phyloP scores from a whole-genome alignment of 2,888 invertebrate genomes.

The Apodemia arnacis region DNA sequence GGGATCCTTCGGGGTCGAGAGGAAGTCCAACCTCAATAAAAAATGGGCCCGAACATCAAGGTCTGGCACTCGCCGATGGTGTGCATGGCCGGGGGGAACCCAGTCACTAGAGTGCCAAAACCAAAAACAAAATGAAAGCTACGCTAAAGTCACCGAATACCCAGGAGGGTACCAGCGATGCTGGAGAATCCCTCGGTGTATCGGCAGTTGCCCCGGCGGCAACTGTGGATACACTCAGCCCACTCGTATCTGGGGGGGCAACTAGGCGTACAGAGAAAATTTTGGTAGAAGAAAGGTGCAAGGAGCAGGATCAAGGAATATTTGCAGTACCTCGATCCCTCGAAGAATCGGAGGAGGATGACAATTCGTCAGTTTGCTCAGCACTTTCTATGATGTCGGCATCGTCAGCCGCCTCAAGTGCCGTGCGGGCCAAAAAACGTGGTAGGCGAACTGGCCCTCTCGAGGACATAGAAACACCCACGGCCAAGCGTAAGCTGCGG shows the following conservation, averaged over 20 bases:
- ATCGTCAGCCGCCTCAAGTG: too few relatives aligned
- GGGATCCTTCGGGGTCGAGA: background rate
- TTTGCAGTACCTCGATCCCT: too few relatives aligned
- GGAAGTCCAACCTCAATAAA: constrained; percentile 25
- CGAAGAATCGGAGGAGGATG: too few relatives aligned
- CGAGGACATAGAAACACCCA: too few relatives aligned
- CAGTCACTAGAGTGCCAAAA: background rate
- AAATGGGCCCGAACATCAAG: constrained; percentile 24
- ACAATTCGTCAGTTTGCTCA: too few relatives aligned
- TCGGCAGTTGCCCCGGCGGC: constrained; percentile 1
- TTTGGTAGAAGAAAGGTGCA: background rate
- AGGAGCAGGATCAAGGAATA: background rate
- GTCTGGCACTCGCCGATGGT: constrained; percentile 5
- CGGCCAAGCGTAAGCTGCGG: too few relatives aligned
- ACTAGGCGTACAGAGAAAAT: background rate
- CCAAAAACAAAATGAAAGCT: background rate
- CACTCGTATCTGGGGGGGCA: background rate
- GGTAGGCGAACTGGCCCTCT: too few relatives aligned
- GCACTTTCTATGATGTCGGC: too few relatives aligned
- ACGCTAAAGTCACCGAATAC: background rate
- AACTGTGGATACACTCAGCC: constrained; percentile 20
- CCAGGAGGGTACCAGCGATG: constrained; percentile 9
- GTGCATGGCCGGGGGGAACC: constrained; percentile 20
- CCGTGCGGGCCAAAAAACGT: too few relatives aligned
- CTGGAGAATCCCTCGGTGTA: constrained; percentile 22